Conservation (phyloP, 2,888 invertebrate genomes). For the Bruchidius siliquastri region DNA sequence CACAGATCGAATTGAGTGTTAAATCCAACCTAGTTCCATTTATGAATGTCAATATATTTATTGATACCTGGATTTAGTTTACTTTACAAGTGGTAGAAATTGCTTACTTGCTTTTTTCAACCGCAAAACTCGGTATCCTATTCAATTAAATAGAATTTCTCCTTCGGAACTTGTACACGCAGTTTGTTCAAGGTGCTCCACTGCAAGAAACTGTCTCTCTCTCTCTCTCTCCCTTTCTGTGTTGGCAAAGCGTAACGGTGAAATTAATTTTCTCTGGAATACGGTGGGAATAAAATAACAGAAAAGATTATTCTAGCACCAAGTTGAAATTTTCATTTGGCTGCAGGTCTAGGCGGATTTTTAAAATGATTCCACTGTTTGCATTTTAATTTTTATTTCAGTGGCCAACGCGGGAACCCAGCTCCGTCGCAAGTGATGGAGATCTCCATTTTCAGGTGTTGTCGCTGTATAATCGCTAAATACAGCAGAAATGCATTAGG, state of each 20-base stretch:
- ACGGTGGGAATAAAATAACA: constrained; percentile 28
- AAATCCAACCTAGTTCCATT: no score
- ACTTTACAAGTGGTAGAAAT: no score
- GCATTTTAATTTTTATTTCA: not conserved
- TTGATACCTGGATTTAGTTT: no score
- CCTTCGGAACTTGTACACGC: not conserved
- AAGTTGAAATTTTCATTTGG: constrained; percentile 23
- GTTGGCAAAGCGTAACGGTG: not conserved
- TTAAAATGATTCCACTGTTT: not conserved
- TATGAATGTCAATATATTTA: no score
- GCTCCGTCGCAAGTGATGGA: not conserved
- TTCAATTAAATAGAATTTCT: not conserved
- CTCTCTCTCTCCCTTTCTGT: no score
- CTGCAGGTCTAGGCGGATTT: constrained; percentile 1
- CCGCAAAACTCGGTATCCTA: not conserved
- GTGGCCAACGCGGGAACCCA: not conserved
- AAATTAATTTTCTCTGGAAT: constrained; percentile 30
- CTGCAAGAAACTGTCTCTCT: not conserved
- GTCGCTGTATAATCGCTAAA: not conserved
- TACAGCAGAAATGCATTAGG: not conserved
- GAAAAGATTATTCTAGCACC: constrained; percentile 21
- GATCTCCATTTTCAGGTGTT: not conserved
- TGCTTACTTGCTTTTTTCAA: no score
- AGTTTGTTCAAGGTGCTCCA: not conserved
- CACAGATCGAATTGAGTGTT: no score